Base-by-base conservation (phyloP, 2,797 vertebrate genomes). In the Poecile montanus region DNA sequence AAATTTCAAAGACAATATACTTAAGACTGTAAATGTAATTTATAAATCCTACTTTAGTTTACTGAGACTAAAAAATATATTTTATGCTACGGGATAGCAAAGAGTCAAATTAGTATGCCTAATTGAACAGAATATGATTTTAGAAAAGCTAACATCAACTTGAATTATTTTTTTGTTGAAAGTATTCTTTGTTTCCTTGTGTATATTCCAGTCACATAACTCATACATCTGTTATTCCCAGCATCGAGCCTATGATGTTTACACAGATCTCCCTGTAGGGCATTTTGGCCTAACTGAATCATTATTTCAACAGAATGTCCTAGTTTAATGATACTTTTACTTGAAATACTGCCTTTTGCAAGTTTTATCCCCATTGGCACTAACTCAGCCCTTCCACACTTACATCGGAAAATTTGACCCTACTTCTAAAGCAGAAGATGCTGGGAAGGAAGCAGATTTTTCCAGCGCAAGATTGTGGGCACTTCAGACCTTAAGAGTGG, bases 241-340 rank as follows among this genome's bases (percentile, higher is more conserved):
- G 70, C 44, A 75, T 30, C 0, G 0, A 91, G 75, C 45, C 93
- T 89, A 38, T 67, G 36, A 72, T 89, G 79, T 89, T 95, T 93
- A 85, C 86, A 88, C 40, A 93, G 70, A 78, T 89, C 65, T 94
- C 79, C 76, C 91, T 85, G 78, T 53, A 95, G 91, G 93, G 75
- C 62, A 88, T 94, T 95, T 93, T 92, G 76, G 85, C 70, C 82
- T 92, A 94, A 93, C 54, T 60, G 79, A 80, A 88, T 93, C 38
- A 10, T 94, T 95, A 93, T 91, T 93, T 95, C 85, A 86, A 81
- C 85, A 84, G 36, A 72, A 75, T 72, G 84, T 80, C 87, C 82
- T 72, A 57, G 47, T 77, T 94, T 89, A 95, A 85, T 73, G 75
- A 92, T 23, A 85, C 29, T 72, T 50, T 85, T 88, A 76, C 79